These are phyloP conservation scores for Campopleginae sp. DNA, from an alignment of 2,888 invertebrate species.

Conservation along the genomic window DNA sequence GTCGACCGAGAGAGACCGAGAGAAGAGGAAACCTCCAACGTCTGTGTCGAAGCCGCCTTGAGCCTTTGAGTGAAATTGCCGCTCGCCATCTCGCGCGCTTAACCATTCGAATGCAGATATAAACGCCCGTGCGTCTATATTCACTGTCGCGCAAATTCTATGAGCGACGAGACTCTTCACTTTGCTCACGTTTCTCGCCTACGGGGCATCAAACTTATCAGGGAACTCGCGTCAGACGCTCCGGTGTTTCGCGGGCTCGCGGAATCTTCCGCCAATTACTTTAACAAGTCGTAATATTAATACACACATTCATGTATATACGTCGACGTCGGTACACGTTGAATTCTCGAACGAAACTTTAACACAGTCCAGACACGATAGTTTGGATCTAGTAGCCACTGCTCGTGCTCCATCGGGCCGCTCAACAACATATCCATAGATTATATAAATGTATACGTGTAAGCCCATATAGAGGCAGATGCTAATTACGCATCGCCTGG, in stretches of 20 bases:
- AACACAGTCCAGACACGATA: not conserved
- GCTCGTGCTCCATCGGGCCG: not conserved
- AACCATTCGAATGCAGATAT: not conserved
- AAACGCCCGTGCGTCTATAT: not conserved
- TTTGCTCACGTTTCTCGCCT: slow-evolving; percentile 22
- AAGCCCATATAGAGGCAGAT: slow-evolving; percentile 30
- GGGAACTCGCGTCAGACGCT: slow-evolving; percentile 30
- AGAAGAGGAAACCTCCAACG: slow-evolving; percentile 32
- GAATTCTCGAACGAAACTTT: not conserved
- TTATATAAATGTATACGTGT: slow-evolving; percentile 3
- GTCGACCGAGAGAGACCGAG: not conserved
- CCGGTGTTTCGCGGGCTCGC: slow-evolving; percentile 19
- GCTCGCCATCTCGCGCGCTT: slow-evolving; percentile 28
- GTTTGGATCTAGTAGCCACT: slow-evolving; percentile 4
- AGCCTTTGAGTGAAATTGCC: slow-evolving; percentile 57
- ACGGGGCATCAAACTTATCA: slow-evolving; percentile 6
- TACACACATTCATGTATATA: not conserved
- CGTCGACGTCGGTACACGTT: too few species aligned
- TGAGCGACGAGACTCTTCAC: slow-evolving; percentile 49
- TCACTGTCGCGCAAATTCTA: slow-evolving; percentile 2
- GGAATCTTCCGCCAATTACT: slow-evolving; percentile 41
- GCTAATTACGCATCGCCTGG: slow-evolving; percentile 64
- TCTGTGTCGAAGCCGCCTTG: slow-evolving; percentile 36
- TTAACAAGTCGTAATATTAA: slow-evolving; percentile 34
- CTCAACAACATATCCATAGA: slow-evolving; percentile 1